Evolutionary conservation across 2,888 invertebrate genomes (phyloP), one percentile per base, ranked within the genome.

Genomic region (Philaethria dido): DNA sequence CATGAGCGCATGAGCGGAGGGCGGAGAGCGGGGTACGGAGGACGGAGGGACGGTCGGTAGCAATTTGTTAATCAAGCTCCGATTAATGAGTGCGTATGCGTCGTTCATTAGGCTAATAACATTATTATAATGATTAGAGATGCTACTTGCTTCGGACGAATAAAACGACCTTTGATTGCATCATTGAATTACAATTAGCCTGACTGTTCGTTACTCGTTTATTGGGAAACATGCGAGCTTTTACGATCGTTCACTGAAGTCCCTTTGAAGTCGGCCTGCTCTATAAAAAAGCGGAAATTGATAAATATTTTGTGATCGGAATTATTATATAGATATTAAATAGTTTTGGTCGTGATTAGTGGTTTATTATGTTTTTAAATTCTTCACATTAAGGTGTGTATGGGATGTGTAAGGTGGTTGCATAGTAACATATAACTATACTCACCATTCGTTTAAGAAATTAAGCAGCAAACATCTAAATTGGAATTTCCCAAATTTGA

Each of bases 21-120:
- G n/a, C 11, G 45, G 18, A 13, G 59, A 14, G 25, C 5, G 50
- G 11, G 13, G 50, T 14, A 18, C 22, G 57, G 25, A 29, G 20
- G 57, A 42, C 14, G 18, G 45, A 36, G 13, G 18, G 33, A 20
- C 13, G 29, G n/a, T 16, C 36, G 18, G 48, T 62, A 52, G 59
- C 57, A 59, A 67, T 67, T 67, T 59, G 67, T 63, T 63, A 62
- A 67, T 67, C 62, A 50, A 63, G 62, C 45, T 50, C 57, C 67
- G 63, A 67, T 63, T 62, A 67, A 67, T 63, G 67, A 52, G 33
- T 59, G 44, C 42, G 39, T 45, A 45, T 52, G 39, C 57, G 45
- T n/a, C 39, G 57, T 59, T 63, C 50, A 67, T 67, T 67, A 67
- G 22, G 48, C 57, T 62, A 62, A 62, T 55, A 44, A 62, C 48